Conservation (phyloP, 2,888 invertebrate species). For the Ommatoiulus sabulosus region DNA sequence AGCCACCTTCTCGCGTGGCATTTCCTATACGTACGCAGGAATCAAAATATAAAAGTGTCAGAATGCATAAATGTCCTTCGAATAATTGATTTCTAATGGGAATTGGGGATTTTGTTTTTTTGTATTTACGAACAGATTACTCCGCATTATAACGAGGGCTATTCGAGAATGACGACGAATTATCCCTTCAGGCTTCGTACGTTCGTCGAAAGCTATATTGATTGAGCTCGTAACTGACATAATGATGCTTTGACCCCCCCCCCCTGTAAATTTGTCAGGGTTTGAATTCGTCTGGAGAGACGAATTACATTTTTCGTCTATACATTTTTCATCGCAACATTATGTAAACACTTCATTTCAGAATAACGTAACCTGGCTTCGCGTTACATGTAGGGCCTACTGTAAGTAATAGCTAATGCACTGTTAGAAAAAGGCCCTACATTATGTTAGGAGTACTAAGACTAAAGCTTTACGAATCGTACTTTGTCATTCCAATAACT, state of each 20-base stretch:
- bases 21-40: neutral
- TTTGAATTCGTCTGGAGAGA: no score
- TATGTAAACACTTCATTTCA: no score
- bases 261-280: neutral
- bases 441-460: no score
- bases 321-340: no score
- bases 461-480: no score
- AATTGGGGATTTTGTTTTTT: neutral
- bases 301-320: no score
- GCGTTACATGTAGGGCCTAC: no score
- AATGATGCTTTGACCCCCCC: neutral
- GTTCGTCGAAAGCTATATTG: neutral
- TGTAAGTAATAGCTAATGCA: no score
- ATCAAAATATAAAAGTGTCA: constrained; percentile 30
- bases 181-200: neutral
- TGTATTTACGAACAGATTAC: neutral
- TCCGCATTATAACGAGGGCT: neutral
- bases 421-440: no score
- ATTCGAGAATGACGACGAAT: neutral
- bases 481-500: no score
- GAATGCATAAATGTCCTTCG: constrained; percentile 22
- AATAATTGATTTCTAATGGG: constrained; percentile 27
- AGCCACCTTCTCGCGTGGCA: neutral
- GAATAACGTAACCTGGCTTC: no score
- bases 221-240: neutral